Percentiles rank a stretch among this genome's conserved stretches.
These are phyloP conservation scores for Cerastis leucographa DNA, from an alignment of 2,888 invertebrate species.

Conservation along the genomic window DNA sequence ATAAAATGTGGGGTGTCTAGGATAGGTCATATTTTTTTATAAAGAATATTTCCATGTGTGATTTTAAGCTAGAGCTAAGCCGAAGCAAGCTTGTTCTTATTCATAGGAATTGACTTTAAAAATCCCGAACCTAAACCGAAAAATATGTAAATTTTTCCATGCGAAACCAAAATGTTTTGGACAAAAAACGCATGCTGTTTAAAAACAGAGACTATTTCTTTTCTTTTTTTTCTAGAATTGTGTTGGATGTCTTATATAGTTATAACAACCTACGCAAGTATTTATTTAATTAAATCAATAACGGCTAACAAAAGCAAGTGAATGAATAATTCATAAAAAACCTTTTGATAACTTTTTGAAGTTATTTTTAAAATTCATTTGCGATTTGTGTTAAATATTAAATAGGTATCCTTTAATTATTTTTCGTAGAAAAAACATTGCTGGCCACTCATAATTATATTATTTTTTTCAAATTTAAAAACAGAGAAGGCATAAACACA, in stretches of 20 bases:
- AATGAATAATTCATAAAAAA: constrained; percentile 18
- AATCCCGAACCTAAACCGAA: background rate
- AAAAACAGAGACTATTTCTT: background rate
- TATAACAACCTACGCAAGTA: background rate
- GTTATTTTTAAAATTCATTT: constrained; percentile 4
- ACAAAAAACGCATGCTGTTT: background rate
- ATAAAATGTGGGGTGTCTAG: constrained; percentile 18
- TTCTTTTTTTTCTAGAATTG: too few relatives aligned
- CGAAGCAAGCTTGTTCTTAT: background rate
- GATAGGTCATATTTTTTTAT: background rate
- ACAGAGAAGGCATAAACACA: background rate
- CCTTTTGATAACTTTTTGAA: background rate
- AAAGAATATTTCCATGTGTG: constrained; percentile 1
- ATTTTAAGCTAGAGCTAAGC: background rate
- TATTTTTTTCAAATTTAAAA: constrained; percentile 4
- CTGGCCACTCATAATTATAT: background rate
- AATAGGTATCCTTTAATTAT: background rate
- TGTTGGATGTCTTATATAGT: background rate
- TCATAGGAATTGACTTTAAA: background rate
- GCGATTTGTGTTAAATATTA: background rate
- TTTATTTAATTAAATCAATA: background rate
- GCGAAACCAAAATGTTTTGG: background rate
- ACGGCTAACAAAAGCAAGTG: background rate
- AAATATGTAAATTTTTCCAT: background rate
- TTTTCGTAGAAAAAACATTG: background rate